Evolutionary conservation across 2,797 vertebrate species (phyloP), one percentile per base, ranked within the genome.

Genomic region (Erpetoichthys calabaricus): DNA sequence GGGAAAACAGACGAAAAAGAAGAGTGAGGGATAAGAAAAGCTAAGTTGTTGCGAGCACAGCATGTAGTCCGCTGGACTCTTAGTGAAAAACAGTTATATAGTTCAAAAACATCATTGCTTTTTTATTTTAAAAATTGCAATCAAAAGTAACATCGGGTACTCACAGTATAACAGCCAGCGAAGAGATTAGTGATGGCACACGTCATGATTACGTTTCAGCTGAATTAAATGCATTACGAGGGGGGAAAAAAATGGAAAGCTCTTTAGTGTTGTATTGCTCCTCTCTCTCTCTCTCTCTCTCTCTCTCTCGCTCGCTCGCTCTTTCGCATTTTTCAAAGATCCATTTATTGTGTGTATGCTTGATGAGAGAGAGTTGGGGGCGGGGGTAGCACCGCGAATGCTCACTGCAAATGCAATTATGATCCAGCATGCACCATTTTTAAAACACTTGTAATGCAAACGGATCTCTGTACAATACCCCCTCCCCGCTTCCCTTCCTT

Each of bases 181-280:
- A 83, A 80, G 71, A 85, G 85, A 88, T 88, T 88, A 88, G 86
- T 86, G 82, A 84, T 82, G 81, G 77, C 75, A 85, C 84, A 86
- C 85, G 85, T 88, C 85, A 88, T 88, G 83, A 85, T 88, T 88
- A 86, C 85, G 85, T 86, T 85, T 83, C 82, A 83, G 82, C 84
- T 81, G 84, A 88, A 88, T 88, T 88, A 86, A 86, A 88, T 85
- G 86, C 84, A 88, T 88, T 86, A 88, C 82, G 84, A 84, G 84
- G 84, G 76, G 77, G 64, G 80, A 74, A 81, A 84, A 87, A 86
- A 84, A 87, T 86, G 83, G 85, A 86, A 85, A 86, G 83, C 81
- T 75, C 79, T 64, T 72, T 71, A n/a, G 42, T 86, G 86, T 83
- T 87, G 84, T 86, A 87, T 84, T 85, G 86, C 81, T 82, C 82